These are phyloP conservation scores for Halotydeus destructor DNA, from an alignment of 1,140 invertebrate genomes.

Conservation along the genomic window DNA sequence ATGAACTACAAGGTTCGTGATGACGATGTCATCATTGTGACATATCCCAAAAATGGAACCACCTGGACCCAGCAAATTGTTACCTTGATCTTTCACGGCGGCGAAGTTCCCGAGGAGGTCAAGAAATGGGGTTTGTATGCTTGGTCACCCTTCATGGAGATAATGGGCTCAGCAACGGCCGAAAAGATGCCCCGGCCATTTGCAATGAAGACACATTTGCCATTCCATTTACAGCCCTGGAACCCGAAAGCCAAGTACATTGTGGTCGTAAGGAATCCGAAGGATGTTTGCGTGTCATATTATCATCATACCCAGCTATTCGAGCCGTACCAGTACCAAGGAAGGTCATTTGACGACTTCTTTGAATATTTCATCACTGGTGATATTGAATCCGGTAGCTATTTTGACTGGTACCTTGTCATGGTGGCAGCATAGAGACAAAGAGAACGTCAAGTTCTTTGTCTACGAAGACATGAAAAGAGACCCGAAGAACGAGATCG, in stretches of 20 bases:
- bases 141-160: conserved; percentile 14
- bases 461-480: no score
- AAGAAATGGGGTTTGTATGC: conserved; percentile 7
- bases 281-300: conserved; percentile 11
- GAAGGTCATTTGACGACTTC: no score
- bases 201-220: conserved; percentile 15
- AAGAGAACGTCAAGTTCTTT: no score
- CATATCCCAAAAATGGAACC: conserved; percentile 17
- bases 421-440: no score
- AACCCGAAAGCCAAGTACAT: conserved; percentile 15
- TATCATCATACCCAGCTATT: conserved; percentile 13
- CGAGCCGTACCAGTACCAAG: no score
- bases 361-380: no score
- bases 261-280: conserved; percentile 15
- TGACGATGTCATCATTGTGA: conserved; percentile 21
- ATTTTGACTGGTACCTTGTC: no score
- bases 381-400: conserved; percentile 23
- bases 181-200: conserved; percentile 4
- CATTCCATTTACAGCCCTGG: conserved; percentile 13
- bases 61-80: conserved; percentile 16
- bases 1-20: no score
- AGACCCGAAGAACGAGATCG: no score
- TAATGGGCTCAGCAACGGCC: conserved; percentile 15
- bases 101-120: conserved; percentile 4
- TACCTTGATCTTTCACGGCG: conserved; percentile 9